Conservation (phyloP, 2,797 vertebrate genomes). For the Ptychobarbus kaznakovi region DNA sequence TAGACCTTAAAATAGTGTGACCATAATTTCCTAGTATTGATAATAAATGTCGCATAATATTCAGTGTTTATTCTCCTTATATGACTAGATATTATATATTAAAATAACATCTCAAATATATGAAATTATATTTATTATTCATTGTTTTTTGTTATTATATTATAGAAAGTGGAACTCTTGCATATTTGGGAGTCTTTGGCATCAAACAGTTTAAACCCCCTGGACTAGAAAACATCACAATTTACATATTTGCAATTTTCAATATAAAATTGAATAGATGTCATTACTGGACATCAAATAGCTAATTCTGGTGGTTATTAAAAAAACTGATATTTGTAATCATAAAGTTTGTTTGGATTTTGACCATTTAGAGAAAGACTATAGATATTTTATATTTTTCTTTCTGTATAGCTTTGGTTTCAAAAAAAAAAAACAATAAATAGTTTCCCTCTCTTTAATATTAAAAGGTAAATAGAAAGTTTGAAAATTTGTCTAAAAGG, state of each 20-base stretch:
- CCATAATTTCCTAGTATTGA: not conserved
- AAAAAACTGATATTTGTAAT: not conserved
- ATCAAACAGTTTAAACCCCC: not conserved
- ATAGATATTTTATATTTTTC: not conserved
- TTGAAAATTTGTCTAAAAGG: not conserved
- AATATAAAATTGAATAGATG: not conserved
- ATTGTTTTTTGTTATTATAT: not conserved
- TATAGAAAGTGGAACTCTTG: not conserved
- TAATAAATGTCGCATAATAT: not conserved
- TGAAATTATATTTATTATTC: not conserved
- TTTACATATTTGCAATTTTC: not conserved
- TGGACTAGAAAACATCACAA: not conserved
- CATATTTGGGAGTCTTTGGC: not conserved
- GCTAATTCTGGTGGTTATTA: not conserved
- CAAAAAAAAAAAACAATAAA: not conserved
- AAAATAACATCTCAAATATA: not conserved
- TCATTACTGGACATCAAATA: not conserved
- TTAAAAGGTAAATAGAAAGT: not conserved
- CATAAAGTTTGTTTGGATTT: not conserved
- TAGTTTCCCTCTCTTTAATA: not conserved
- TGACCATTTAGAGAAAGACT: not conserved
- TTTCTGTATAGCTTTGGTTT: not conserved
- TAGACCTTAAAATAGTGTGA: too few relatives aligned
- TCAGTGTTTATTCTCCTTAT: not conserved
- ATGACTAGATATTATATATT: not conserved